phyloP scores from a whole-genome alignment of 2,797 vertebrate species.

The Sebastes kiyomatsui region DNA sequence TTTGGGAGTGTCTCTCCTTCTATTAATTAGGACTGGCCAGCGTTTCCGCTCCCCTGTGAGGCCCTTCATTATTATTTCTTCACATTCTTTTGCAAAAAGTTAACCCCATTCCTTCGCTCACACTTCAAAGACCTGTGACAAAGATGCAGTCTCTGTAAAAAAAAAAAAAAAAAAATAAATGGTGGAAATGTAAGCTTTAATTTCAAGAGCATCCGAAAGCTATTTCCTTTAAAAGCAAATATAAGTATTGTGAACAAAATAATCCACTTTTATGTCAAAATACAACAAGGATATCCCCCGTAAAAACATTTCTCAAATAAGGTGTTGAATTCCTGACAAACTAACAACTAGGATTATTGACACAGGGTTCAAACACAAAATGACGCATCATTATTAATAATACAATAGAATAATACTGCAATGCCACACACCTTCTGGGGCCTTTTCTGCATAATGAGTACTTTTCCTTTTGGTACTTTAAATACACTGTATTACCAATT shows the following conservation, averaged over 20 bases:
- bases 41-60: constrained; percentile 85
- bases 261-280: neutral
- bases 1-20: constrained; percentile 83
- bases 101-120: constrained; percentile 74
- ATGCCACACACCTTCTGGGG: too few species aligned
- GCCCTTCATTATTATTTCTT: constrained; percentile 83
- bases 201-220: neutral
- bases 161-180: neutral
- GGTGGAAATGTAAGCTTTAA: constrained; percentile 50
- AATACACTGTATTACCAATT: too few species aligned
- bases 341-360: neutral
- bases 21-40: constrained; percentile 87
- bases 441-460: too few species aligned
- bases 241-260: neutral
- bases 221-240: neutral
- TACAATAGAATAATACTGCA: too few species aligned
- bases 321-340: neutral
- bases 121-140: constrained; percentile 78
- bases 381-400: too few species aligned
- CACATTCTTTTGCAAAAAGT: constrained; percentile 78
- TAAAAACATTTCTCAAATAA: neutral
- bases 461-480: too few species aligned
- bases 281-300: neutral
- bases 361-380: neutral
- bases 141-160: constrained; percentile 35